Base-by-base conservation (phyloP, 2,797 vertebrate species). In the Xerus rutilus region DNA sequence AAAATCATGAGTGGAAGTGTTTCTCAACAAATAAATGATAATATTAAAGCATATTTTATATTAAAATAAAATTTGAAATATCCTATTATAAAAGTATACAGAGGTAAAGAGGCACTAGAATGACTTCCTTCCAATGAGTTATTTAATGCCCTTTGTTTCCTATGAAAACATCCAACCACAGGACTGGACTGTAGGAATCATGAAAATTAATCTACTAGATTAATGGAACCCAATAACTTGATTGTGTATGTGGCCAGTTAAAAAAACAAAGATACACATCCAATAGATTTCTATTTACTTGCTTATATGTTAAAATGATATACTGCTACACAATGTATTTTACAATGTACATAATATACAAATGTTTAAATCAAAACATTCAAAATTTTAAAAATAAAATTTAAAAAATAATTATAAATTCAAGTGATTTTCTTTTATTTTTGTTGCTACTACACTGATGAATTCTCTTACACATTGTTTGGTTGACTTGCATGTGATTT, bases 221-320 rank as follows among this genome's bases (percentile, higher is more conserved):
- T 64, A 93, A 67, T 59, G 52, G 52, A 25, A 3, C 7, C 14
- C 11, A 64, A 47, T 47, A 76, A 28, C 25, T 54, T 57, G 3
- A 85, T 49, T 79, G 1, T 76, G 35, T 88, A 76, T 9, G 3
- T 13, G 45, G 32, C 59, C n/a, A 69, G 28, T 67, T 78, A 59
- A 95, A 83, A 77, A 57, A 30, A 57, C 28, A 1, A 91, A 78
- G 18, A 18, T 5, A 81, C 39, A 64, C 21, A 32, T 10, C 15
- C n/a, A 91, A 64, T 85, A 49, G 65, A 82, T 47, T 95, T 93
- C 52, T 89, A 47, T 28, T 54, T 57, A 85, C 20, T 79, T 73
- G 6, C 13, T 69, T 54, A 35, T 30, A 84, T 62, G 45, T 65
- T 86, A 69, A 52, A 79, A 18, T 43, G 17, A n/a, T 20, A 3